phyloP scores from a whole-genome alignment of 2,797 vertebrate genomes.

The Enteromius afrohamiltoni region DNA sequence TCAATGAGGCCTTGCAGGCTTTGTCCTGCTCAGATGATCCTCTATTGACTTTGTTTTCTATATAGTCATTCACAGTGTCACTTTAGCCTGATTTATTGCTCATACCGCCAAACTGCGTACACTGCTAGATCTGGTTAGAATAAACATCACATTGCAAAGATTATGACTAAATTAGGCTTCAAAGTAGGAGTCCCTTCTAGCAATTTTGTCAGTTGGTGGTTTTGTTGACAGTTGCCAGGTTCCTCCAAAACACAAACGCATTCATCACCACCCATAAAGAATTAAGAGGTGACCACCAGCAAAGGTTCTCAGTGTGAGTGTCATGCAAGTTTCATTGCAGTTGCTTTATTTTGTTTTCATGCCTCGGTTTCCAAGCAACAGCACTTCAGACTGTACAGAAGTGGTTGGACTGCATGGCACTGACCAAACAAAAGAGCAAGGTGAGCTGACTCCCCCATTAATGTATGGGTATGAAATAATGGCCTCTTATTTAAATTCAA shows the following conservation, averaged over 20 bases:
- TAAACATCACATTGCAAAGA: slow-evolving; percentile 22
- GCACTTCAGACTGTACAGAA: slow-evolving; percentile 46
- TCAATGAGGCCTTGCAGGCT: slow-evolving; percentile 65
- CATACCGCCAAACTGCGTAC: not conserved
- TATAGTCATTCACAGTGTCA: slow-evolving; percentile 5
- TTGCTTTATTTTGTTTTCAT: slow-evolving; percentile 68
- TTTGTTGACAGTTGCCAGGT: slow-evolving; percentile 51
- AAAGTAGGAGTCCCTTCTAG: slow-evolving; percentile 24
- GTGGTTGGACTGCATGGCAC: slow-evolving; percentile 44
- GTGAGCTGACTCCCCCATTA: slow-evolving; percentile 1
- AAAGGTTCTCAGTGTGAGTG: slow-evolving; percentile 51
- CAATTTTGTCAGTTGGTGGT: not conserved
- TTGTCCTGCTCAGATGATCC: slow-evolving; percentile 31
- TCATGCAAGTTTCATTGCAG: slow-evolving; percentile 72
- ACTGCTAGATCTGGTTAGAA: slow-evolving; percentile 12
- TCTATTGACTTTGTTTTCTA: slow-evolving; percentile 53
- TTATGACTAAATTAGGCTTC: not conserved
- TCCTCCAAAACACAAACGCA: slow-evolving; percentile 26
- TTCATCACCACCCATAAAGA: slow-evolving; percentile 54
- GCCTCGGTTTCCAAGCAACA: slow-evolving; percentile 70
- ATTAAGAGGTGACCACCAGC: slow-evolving; percentile 56
- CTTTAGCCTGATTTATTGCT: slow-evolving; percentile 33
- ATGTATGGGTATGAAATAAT: not conserved
- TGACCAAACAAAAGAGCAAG: slow-evolving; percentile 47
- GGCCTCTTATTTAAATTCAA: not conserved